Percentiles rank a stretch among this genome's conserved stretches.
Conservation (phyloP, 2,113 vertebrate species). For the Agapornis roseicollis region DNA sequence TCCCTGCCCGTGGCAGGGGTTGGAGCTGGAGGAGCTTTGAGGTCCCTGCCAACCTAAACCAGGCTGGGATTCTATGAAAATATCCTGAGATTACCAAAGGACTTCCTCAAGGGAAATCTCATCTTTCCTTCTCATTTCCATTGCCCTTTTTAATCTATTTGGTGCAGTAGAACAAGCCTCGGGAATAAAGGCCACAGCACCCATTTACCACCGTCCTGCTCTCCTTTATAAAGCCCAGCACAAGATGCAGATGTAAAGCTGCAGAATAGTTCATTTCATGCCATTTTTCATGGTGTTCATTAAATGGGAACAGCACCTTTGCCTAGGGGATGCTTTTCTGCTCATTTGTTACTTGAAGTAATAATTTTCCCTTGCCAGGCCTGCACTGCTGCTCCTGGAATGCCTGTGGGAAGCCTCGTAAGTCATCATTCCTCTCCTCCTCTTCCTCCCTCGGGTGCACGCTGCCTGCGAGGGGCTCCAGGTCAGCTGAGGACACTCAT, state of each 20-base stretch:
- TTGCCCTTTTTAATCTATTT: not conserved
- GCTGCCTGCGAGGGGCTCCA: not conserved
- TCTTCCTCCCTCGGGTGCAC: not conserved
- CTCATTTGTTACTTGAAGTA: not conserved
- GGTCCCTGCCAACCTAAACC: not conserved
- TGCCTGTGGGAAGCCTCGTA: not conserved
- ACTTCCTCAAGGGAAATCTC: not conserved
- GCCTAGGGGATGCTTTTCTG: constrained; percentile 12
- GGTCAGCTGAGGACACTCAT: not conserved
- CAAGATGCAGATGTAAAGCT: fast-evolving
- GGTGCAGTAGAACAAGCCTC: not conserved
- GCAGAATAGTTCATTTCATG: not conserved
- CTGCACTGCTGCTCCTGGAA: not conserved
- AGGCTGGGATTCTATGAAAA: not conserved
- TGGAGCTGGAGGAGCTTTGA: not conserved
- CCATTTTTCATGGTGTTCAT: not conserved
- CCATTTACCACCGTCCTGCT: not conserved
- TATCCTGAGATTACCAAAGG: not conserved
- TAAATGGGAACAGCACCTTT: not conserved
- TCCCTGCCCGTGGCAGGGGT: not conserved
- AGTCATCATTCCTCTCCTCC: not conserved
- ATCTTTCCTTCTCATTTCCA: not conserved
- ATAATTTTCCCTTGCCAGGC: not conserved
- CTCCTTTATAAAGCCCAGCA: not conserved
- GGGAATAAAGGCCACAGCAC: not conserved